Evolutionary conservation across 2,113 vertebrate species (phyloP).

Genomic region (Reinhardtius hippoglossoides): DNA sequence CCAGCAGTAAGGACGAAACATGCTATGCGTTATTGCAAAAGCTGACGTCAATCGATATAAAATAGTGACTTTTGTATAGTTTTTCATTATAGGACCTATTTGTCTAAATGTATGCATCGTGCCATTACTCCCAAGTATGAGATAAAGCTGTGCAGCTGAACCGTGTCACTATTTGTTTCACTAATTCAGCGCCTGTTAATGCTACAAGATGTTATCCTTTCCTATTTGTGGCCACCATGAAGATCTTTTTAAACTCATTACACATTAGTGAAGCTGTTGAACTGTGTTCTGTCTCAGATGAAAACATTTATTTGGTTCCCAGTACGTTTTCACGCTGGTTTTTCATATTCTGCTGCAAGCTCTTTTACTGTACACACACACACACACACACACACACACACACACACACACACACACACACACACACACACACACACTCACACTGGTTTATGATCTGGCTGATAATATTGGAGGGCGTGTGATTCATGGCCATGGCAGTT

Average conservation of each 20-base stretch:
- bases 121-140: not conserved
- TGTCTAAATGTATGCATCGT: not conserved
- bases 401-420: not conserved
- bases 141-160: slow-evolving; percentile 28
- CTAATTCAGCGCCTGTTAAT: slow-evolving; percentile 24
- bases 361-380: slow-evolving; percentile 14
- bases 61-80: no score
- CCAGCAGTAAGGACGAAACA: no score
- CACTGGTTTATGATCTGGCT: slow-evolving; percentile 34
- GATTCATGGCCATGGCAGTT: slow-evolving; percentile 71
- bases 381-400: no score
- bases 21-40: no score
- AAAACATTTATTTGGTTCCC: slow-evolving; percentile 16
- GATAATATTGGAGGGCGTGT: slow-evolving; percentile 63
- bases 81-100: no score
- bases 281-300: slow-evolving; percentile 2
- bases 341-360: slow-evolving; percentile 15
- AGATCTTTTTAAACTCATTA: slow-evolving; percentile 12
- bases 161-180: slow-evolving; percentile 38
- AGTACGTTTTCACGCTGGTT: not conserved
- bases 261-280: slow-evolving; percentile 40
- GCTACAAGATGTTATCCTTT: slow-evolving; percentile 28
- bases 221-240: slow-evolving; percentile 12
- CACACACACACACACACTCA: slow-evolving; percentile 20
- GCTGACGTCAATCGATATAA: no score